Base-by-base conservation (phyloP, 2,113 vertebrate genomes). In the Ammodytes dubius region DNA sequence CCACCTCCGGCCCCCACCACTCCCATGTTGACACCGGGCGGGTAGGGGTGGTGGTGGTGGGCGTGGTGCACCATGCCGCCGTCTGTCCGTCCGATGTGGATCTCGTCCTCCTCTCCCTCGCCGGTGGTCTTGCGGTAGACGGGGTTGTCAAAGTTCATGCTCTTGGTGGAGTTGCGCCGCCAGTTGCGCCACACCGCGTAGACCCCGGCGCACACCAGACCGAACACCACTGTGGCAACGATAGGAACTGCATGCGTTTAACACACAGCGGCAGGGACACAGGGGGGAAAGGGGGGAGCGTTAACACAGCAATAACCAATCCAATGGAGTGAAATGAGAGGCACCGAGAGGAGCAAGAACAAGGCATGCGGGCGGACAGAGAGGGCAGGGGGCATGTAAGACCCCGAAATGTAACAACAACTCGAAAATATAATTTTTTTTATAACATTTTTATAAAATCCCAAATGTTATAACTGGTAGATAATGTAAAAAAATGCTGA, bases 121-220 rank as follows among this genome's bases (percentile, higher is more conserved):
- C 93, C 95, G 0, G 97, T 99, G 78, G 97, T 99, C 92, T 99
- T 99, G 81, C 98, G 96, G 61, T 99, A 99, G 3, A 99, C 98
- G 0, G 98, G 98, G 85, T 99, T 99, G 93, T 99, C 98, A 67
- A 99, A 99, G 91, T 99, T 99, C 98, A 99, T 99, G 95, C 98
- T 99, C 94, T 99, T 99, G 46, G 98, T 99, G 75, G 97, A 98
- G 95, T 98, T 97, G 93, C 95, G 93, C 82, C 97, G 96, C 97
- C 97, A 99, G 94, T 99, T 99, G 39, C 98, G 96, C 97, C 98
- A 99, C 83, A 97, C 96, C 93, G 99, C 94, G 93, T 97, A 99
- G 88, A 97, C 96, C 3, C 96, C 96, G 71, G 95, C 90, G 89
- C 97, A 98, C 67, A 99, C 94, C 88, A 99, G 88, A 79, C 96